Percentiles rank a stretch among this genome's conserved stretches.
These are phyloP conservation scores for Zelleria hepariella DNA, from an alignment of 2,888 invertebrate genomes.

Conservation along the genomic window DNA sequence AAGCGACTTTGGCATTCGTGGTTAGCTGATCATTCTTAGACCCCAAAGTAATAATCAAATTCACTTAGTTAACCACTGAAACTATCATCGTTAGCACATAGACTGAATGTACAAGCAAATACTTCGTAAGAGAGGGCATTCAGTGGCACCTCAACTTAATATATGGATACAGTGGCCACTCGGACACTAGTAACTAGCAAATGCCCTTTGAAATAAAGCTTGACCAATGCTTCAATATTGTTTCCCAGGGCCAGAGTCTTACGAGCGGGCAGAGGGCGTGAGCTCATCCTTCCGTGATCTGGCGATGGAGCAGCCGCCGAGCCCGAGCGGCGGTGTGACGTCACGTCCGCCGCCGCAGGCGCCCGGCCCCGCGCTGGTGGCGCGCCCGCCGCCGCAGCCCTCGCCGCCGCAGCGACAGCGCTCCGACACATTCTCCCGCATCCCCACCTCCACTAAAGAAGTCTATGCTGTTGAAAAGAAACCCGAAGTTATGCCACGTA, in stretches of 20 bases:
- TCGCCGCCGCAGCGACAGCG: slow-evolving; percentile 51
- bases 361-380: slow-evolving; percentile 9
- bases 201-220: too few relatives aligned
- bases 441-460: slow-evolving; percentile 49
- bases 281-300: slow-evolving; percentile 41
- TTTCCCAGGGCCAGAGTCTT: background rate
- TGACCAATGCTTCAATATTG: too few relatives aligned
- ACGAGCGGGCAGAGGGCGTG: slow-evolving; percentile 20
- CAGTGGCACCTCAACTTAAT: too few relatives aligned
- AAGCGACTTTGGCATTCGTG: too few relatives aligned
- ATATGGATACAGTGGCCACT: too few relatives aligned
- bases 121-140: too few relatives aligned
- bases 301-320: slow-evolving; percentile 27
- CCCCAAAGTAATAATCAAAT: too few relatives aligned
- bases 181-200: too few relatives aligned
- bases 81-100: too few relatives aligned
- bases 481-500: slow-evolving; percentile 36
- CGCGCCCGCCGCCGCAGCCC: slow-evolving; percentile 37
- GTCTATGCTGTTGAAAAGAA: slow-evolving; percentile 42
- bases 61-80: too few relatives aligned
- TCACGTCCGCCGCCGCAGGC: slow-evolving; percentile 37
- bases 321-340: slow-evolving; percentile 10
- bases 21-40: too few relatives aligned
- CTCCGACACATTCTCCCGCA: slow-evolving; percentile 41
- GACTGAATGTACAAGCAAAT: too few relatives aligned